Evolutionary conservation across 2,113 vertebrate genomes (phyloP), one percentile per base, ranked within the genome.

Genomic region (Gambusia holbrooki): DNA sequence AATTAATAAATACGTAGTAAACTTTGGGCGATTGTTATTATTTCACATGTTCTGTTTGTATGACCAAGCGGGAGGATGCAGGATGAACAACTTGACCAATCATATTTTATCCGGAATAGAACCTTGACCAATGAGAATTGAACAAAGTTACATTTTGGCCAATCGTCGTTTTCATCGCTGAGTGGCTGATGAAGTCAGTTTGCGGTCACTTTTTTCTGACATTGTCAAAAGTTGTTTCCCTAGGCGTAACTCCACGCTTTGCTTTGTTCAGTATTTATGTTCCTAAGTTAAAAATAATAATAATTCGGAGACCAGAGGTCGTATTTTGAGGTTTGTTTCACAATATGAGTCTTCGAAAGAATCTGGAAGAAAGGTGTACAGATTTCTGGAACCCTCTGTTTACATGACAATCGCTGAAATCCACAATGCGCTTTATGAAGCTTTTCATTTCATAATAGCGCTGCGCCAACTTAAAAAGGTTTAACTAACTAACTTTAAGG

Each of bases 1-100:
- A 5, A 12, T 70, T 84, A 74, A 79, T 81, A 82, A 77, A 85
- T 5, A 13, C 12, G 19, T 19, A 14, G 28, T 5, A 60, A 40
- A 14, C 54, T 76, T 66, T 37, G 35, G 63, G 76, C 77, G 51
- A 62, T 76, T 84, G 74, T 89, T 88, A 28, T 73, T 79, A 8
- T 82, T 83, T 69, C 62, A 13, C 62, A 19, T 28, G 19, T 29
- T 37, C 22, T 9, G 15, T 25, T 33, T 13, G 17, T 3, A 12
- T 33, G 29, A 32, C 17, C 17, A 13, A 7, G 69, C 22, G 58
- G 69, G 82, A 54, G 68, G 74, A 60, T 40, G 25, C 7, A 13
- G 8, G 2, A 0, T 0, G 58, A 29, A 3, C 19, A 1, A 3
- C 2, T 58, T 17, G 29, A 58, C 90, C 88, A 91, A 89, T 90